Evolutionary conservation across 2,888 invertebrate species (phyloP).

Genomic region (Tipula lateralis): DNA sequence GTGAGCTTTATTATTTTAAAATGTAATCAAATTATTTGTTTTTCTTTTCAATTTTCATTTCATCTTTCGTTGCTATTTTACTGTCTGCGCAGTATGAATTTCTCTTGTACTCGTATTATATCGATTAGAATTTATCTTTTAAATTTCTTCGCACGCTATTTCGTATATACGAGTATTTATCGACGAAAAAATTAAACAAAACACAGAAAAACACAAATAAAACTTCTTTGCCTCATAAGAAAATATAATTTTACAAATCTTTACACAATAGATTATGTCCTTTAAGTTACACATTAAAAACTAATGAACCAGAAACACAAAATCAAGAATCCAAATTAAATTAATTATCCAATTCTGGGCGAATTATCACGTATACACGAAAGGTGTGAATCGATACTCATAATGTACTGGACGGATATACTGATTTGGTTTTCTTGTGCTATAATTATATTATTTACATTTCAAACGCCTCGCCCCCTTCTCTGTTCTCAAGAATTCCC

Average conservation of each 20-base stretch:
- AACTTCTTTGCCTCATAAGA: too few species aligned
- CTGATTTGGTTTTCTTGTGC: not conserved
- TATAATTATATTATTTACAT: not conserved
- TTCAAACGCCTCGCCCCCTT: not conserved
- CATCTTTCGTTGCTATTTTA: not conserved
- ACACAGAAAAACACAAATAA: too few species aligned
- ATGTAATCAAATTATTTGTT: not conserved
- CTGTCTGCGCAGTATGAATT: not conserved
- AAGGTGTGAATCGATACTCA: not conserved
- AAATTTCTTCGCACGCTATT: not conserved
- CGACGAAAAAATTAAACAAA: too few species aligned
- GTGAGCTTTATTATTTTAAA: not conserved
- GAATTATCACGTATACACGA: not conserved
- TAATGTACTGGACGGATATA: not conserved
- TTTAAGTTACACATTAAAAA: too few species aligned
- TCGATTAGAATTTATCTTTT: not conserved
- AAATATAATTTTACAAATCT: too few species aligned
- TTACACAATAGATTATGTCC: too few species aligned
- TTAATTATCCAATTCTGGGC: not conserved
- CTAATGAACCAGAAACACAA: not conserved
- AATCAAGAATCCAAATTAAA: not conserved
- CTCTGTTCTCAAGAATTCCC: not conserved
- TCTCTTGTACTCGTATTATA: not conserved
- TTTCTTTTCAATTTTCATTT: not conserved
- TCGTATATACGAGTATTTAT: too few species aligned